These are phyloP conservation scores for Gobius niger DNA, from an alignment of 2,113 vertebrate genomes.

Conservation along the genomic window DNA sequence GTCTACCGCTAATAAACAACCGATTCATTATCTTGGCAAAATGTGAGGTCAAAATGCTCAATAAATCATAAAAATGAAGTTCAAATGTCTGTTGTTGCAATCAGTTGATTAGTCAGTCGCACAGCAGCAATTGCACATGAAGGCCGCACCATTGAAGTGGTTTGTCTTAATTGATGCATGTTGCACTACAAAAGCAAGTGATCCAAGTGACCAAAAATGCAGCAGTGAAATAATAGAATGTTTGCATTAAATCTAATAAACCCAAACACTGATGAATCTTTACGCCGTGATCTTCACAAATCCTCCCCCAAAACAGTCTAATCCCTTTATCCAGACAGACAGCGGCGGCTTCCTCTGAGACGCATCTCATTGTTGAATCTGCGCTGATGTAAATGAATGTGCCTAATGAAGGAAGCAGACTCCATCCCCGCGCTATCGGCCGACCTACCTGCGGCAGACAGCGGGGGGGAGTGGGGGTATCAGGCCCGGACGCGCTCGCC, in stretches of 20 bases:
- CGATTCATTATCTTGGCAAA: conserved; percentile 32
- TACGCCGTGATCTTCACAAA: not conserved
- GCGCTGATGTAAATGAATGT: conserved; percentile 44
- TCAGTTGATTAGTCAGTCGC: not conserved
- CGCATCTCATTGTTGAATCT: conserved; percentile 23
- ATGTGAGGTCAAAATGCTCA: conserved; percentile 18
- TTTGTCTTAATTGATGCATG: not conserved
- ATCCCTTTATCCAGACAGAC: conserved; percentile 25
- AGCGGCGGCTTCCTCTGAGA: conserved; percentile 30
- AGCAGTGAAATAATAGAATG: no score
- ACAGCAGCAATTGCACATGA: not conserved
- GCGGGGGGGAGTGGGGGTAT: conserved; percentile 2
- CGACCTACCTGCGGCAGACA: conserved; percentile 39
- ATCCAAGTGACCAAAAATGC: not conserved
- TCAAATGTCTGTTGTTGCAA: not conserved
- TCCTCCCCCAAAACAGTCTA: conserved; percentile 20
- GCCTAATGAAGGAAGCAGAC: conserved; percentile 32
- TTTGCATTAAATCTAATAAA: not conserved
- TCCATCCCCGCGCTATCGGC: conserved; percentile 36
- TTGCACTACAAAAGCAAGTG: not conserved
- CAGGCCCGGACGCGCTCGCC: conserved; percentile 22
- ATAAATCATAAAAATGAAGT: not conserved
- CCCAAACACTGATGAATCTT: not conserved
- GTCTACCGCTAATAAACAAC: conserved; percentile 4
- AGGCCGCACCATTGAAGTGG: not conserved